Evolutionary conservation across 2,888 invertebrate genomes (phyloP).

Genomic region (Philaethria dido): DNA sequence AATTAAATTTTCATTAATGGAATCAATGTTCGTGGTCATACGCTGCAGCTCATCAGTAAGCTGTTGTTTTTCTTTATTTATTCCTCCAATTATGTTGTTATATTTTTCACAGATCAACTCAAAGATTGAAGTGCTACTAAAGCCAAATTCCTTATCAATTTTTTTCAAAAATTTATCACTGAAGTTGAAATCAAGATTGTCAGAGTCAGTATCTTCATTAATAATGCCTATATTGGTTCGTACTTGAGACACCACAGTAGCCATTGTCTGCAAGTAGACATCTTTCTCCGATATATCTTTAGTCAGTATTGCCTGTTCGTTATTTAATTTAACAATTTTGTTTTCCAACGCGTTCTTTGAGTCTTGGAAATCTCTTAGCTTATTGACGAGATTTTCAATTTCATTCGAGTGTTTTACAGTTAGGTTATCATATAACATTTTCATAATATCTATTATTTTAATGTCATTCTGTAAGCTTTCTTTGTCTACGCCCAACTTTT

Average conservation of each 20-base stretch:
- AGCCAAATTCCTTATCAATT: conserved; percentile 61
- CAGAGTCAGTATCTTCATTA: conserved; percentile 43
- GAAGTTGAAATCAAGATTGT: conserved; percentile 52
- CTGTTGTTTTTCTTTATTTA: conserved; percentile 52
- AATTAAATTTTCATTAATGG: conserved; percentile 56
- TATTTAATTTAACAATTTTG: conserved; percentile 51
- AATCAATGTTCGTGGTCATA: conserved; percentile 54
- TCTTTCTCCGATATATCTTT: conserved; percentile 57
- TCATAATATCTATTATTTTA: conserved; percentile 71
- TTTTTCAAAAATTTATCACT: conserved; percentile 60
- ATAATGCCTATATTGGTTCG: conserved; percentile 54
- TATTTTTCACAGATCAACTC: conserved; percentile 56
- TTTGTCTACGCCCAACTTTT: conserved; percentile 60
- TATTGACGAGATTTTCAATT: conserved; percentile 69
- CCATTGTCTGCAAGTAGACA: conserved; percentile 49
- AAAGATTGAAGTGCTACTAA: conserved; percentile 55
- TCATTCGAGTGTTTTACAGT: conserved; percentile 63
- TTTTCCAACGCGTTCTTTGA: conserved; percentile 53
- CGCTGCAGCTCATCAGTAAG: conserved; percentile 54
- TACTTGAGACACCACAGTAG: conserved; percentile 52
- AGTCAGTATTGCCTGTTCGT: conserved; percentile 52
- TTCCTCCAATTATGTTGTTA: conserved; percentile 51
- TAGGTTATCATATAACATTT: conserved; percentile 63
- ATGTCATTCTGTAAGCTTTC: conserved; percentile 53
- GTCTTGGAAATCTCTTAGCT: conserved; percentile 64